phyloP scores from a whole-genome alignment of 1,140 invertebrate species.

The Hypothenemus hampei region DNA sequence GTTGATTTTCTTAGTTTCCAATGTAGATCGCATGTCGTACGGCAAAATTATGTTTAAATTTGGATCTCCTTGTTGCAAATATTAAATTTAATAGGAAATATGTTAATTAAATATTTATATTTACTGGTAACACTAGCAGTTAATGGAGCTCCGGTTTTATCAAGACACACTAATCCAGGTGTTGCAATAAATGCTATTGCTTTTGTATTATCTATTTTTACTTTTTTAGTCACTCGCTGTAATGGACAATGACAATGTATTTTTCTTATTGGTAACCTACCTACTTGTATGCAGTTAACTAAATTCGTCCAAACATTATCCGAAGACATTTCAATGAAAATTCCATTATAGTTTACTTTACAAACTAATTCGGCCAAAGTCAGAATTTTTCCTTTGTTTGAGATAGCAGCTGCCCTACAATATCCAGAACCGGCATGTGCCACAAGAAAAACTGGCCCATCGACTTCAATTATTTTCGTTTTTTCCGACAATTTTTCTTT shows the following conservation, averaged over 20 bases:
- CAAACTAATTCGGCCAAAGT: conserved; percentile 59
- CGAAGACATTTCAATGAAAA: conserved; percentile 87
- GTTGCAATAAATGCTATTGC: conserved; percentile 94
- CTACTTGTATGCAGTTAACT: conserved; percentile 37
- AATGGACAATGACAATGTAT: conserved; percentile 19
- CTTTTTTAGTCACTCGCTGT: conserved; percentile 53
- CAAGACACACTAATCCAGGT: conserved; percentile 84
- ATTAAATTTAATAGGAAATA: too few species aligned
- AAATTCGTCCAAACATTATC: conserved; percentile 81
- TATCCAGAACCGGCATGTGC: conserved; percentile 91
- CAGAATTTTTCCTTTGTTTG: conserved; percentile 60
- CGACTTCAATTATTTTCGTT: neutral
- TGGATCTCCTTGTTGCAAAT: conserved; percentile 53
- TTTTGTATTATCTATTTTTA: conserved; percentile 56
- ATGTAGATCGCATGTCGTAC: conserved; percentile 89
- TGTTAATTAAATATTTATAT: too few species aligned
- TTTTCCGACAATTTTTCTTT: neutral
- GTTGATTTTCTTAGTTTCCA: conserved; percentile 83
- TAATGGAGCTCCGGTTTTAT: conserved; percentile 62
- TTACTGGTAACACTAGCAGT: conserved; percentile 67
- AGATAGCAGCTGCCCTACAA: conserved; percentile 74
- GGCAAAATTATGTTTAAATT: conserved; percentile 88
- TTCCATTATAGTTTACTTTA: conserved; percentile 65
- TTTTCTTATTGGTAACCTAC: neutral
- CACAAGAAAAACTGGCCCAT: conserved; percentile 58